Percentiles rank a stretch among this genome's conserved stretches.
Evolutionary conservation across 1,140 invertebrate species (phyloP).

Genomic region (Antheraea pernyi): DNA sequence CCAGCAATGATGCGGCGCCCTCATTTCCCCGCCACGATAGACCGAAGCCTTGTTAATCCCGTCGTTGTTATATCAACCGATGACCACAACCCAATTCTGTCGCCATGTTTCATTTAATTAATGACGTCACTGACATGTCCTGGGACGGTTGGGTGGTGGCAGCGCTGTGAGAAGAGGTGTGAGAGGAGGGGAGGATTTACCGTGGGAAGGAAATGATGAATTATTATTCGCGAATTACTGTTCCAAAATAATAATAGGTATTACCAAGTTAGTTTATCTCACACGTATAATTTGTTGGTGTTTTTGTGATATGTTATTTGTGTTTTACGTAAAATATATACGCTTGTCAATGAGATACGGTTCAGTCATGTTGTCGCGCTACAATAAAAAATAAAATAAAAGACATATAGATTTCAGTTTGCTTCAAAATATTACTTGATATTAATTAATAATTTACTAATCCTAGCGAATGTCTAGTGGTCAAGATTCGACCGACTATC

Average conservation of each 20-base stretch:
- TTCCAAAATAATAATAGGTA: neutral
- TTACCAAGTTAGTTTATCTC: neutral
- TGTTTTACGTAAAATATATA: neutral
- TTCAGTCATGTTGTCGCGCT: no score
- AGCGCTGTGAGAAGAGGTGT: neutral
- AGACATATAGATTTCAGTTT: no score
- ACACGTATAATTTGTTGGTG: neutral
- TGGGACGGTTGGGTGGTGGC: neutral
- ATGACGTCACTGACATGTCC: slow-evolving; percentile 10
- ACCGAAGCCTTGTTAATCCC: neutral
- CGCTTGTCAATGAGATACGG: no score
- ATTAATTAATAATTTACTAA: no score
- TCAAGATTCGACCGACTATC: no score
- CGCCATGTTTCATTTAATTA: slow-evolving; percentile 12
- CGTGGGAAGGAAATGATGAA: neutral
- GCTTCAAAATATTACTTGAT: no score
- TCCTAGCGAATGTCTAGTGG: no score
- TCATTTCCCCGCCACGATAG: neutral
- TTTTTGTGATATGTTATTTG: no score
- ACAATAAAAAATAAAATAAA: no score
- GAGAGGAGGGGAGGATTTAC: neutral
- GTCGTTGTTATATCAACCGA: neutral
- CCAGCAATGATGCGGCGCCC: neutral
- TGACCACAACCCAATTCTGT: slow-evolving; percentile 7
- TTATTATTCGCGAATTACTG: neutral